phyloP scores from a whole-genome alignment of 2,113 vertebrate genomes.

The Megaceryle maxima region DNA sequence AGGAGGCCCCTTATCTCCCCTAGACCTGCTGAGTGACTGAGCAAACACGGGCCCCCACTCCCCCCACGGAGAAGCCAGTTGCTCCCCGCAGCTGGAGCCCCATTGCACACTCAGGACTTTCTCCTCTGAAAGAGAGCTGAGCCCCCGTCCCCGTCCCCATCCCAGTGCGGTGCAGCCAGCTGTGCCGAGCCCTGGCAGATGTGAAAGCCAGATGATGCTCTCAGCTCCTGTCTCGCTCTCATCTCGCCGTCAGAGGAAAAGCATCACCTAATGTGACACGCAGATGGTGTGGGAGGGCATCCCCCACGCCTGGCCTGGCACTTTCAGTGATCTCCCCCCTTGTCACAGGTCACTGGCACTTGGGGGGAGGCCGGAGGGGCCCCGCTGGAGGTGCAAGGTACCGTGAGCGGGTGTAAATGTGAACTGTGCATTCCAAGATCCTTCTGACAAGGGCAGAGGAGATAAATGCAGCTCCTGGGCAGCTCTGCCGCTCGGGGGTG shows the following conservation, averaged over 20 bases:
- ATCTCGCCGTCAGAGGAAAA: neutral
- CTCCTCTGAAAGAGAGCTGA: neutral
- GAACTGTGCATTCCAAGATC: fast-evolving
- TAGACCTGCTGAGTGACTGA: slow-evolving; percentile 21
- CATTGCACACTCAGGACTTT: neutral
- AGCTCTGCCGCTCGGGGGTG: neutral
- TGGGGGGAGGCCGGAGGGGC: neutral
- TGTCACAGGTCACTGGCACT: neutral
- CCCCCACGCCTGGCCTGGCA: neutral
- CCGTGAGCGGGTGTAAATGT: neutral
- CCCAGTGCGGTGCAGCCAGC: neutral
- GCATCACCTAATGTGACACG: neutral
- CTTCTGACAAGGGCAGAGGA: neutral
- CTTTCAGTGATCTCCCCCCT: neutral
- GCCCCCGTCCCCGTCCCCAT: neutral
- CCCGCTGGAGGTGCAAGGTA: fast-evolving
- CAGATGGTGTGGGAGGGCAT: neutral
- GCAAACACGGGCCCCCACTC: neutral
- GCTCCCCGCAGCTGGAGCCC: neutral
- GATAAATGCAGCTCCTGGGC: neutral
- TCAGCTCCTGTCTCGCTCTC: neutral
- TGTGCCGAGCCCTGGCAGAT: neutral
- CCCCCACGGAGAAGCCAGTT: neutral
- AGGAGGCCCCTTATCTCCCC: slow-evolving; percentile 19
- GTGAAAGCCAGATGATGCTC: neutral